A percentile compares a stretch with the other conserved stretches of the same genome.
phyloP scores from a whole-genome alignment of 2,113 vertebrate genomes.

The Bagarius yarrelli region DNA sequence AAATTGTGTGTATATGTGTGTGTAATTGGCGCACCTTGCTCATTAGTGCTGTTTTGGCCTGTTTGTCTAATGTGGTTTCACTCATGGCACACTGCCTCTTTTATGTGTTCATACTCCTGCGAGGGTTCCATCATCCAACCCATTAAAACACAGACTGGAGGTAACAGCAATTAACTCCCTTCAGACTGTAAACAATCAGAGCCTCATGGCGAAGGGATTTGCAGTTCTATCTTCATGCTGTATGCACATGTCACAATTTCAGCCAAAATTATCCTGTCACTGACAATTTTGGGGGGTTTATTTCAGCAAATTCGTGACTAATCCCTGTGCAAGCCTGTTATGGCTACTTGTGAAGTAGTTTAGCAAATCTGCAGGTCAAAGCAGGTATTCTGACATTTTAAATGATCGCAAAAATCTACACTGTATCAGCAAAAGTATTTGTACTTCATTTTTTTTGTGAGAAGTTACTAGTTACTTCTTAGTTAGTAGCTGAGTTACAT shows the following conservation, averaged over 20 bases:
- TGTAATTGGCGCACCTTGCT: slow-evolving; percentile 31
- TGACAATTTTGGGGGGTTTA: slow-evolving; percentile 1
- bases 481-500: too few relatives aligned
- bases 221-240: neutral
- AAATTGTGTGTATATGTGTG: neutral
- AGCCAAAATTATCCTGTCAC: slow-evolving; percentile 6
- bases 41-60: slow-evolving; percentile 37
- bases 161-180: slow-evolving; percentile 44
- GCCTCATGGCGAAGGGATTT: neutral
- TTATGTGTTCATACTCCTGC: slow-evolving; percentile 22
- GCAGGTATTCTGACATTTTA: neutral
- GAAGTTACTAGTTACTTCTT: too few relatives aligned
- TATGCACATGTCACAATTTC: neutral
- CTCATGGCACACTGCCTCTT: slow-evolving; percentile 20
- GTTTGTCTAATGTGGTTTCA: slow-evolving; percentile 25
- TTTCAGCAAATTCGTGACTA: slow-evolving; percentile 8
- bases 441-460: too few relatives aligned
- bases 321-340: neutral
- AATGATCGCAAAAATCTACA: neutral
- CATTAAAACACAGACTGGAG: slow-evolving; percentile 40
- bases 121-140: slow-evolving; percentile 31
- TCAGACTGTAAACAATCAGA: slow-evolving; percentile 32
- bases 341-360: neutral
- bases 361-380: neutral
- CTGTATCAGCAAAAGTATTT: too few relatives aligned